These are phyloP conservation scores for Neoaliturus tenellus DNA, from an alignment of 2,888 invertebrate species.

Conservation along the genomic window DNA sequence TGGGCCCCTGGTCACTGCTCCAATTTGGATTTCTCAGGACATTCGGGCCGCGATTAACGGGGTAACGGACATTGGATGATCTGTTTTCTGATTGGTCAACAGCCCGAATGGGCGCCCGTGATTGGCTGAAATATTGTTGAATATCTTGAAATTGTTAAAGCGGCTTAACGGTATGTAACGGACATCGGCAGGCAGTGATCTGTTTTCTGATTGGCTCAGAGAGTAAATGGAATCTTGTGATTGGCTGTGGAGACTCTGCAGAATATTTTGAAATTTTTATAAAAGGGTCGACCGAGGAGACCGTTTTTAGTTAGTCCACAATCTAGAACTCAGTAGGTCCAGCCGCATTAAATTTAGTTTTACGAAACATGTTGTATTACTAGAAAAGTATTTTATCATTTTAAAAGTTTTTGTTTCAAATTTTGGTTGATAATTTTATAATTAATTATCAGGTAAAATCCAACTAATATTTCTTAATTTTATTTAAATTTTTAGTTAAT, in stretches of 20 bases:
- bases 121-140: background rate
- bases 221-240: background rate
- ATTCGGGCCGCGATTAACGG: background rate
- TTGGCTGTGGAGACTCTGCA: background rate
- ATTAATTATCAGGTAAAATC: too few species aligned
- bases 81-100: conserved; percentile 22
- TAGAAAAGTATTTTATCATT: too few species aligned
- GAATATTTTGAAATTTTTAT: background rate
- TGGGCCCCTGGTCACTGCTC: conserved; percentile 31
- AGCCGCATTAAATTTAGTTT: too few species aligned
- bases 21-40: conserved; percentile 31
- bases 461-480: too few species aligned
- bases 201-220: conserved; percentile 16
- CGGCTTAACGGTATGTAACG: background rate
- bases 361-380: too few species aligned
- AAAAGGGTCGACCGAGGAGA: background rate
- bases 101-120: background rate
- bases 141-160: background rate
- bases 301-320: too few species aligned
- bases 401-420: too few species aligned
- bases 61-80: conserved; percentile 19
- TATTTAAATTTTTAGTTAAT: too few species aligned
- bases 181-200: background rate
- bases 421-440: too few species aligned
- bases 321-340: too few species aligned